A percentile compares a stretch with the other conserved stretches of the same genome.
phyloP scores from a whole-genome alignment of 2,888 invertebrate genomes.

The Adelphocoris suturalis region DNA sequence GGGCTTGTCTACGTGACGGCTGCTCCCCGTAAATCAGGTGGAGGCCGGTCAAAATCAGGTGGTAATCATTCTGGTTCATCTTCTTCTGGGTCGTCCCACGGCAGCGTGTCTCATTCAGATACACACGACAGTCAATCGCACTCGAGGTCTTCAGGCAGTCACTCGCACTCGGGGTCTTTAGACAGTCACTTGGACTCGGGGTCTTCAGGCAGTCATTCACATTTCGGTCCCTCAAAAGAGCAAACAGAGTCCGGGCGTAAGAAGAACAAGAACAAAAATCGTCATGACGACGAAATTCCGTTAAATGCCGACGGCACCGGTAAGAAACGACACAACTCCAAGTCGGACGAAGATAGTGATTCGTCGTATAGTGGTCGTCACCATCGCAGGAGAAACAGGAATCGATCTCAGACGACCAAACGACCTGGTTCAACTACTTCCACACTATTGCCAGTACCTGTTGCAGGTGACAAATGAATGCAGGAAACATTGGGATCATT shows the following conservation, averaged over 20 bases:
- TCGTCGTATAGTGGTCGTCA: neutral
- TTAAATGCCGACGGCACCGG: neutral
- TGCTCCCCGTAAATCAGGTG: neutral
- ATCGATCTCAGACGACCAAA: neutral
- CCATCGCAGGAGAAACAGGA: neutral
- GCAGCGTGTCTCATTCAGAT: neutral
- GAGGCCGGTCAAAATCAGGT: neutral
- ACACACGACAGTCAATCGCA: neutral
- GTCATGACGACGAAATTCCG: constrained; percentile 10
- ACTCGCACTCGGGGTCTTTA: neutral
- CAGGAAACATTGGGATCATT: too few species aligned
- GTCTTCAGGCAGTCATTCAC: neutral
- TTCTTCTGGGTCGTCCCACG: neutral
- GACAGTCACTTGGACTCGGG: neutral
- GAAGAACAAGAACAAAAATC: neutral
- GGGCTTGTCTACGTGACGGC: neutral
- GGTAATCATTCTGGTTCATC: neutral
- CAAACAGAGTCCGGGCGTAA: neutral
- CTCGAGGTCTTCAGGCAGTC: neutral
- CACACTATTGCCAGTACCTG: neutral
- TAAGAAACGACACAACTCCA: neutral
- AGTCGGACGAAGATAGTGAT: neutral
- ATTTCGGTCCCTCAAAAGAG: neutral
- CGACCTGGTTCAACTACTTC: neutral
- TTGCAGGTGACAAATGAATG: neutral